Conservation (phyloP, 2,113 vertebrate species). For the Saimiri boliviensis region DNA sequence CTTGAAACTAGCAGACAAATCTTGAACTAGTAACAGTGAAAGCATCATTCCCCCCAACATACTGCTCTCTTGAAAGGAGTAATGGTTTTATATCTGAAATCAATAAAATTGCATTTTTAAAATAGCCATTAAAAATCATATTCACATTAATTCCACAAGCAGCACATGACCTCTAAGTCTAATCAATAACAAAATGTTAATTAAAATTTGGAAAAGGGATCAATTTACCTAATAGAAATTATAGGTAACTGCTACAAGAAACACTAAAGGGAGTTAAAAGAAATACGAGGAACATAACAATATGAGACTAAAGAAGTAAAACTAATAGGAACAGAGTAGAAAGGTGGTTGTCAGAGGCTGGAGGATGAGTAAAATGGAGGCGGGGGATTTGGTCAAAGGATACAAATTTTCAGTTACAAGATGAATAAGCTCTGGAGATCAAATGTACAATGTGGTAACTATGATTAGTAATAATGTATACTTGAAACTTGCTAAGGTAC, state of each 20-base stretch:
- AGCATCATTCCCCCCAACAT: constrained; percentile 44
- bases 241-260: constrained; percentile 43
- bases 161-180: constrained; percentile 54
- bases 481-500: not conserved
- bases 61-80: constrained; percentile 67
- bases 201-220: constrained; percentile 71
- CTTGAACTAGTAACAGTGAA: constrained; percentile 51
- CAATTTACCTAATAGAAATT: constrained; percentile 65
- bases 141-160: constrained; percentile 58
- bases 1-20: constrained; percentile 65
- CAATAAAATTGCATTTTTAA: constrained; percentile 71
- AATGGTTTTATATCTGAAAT: constrained; percentile 59
- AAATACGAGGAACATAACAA: not conserved
- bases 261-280: constrained; percentile 45
- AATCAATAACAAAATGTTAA: constrained; percentile 72
- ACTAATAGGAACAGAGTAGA: not conserved
- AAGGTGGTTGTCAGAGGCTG: not conserved
- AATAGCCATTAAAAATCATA: constrained; percentile 66
- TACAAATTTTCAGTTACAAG: not conserved
- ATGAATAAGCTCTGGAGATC: not conserved
- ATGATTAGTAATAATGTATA: not conserved
- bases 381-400: not conserved
- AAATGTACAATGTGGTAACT: not conserved
- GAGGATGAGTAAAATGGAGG: not conserved
- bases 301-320: not conserved